Evolutionary conservation across 1,140 invertebrate species (phyloP).

Genomic region (Cherax destructor): DNA sequence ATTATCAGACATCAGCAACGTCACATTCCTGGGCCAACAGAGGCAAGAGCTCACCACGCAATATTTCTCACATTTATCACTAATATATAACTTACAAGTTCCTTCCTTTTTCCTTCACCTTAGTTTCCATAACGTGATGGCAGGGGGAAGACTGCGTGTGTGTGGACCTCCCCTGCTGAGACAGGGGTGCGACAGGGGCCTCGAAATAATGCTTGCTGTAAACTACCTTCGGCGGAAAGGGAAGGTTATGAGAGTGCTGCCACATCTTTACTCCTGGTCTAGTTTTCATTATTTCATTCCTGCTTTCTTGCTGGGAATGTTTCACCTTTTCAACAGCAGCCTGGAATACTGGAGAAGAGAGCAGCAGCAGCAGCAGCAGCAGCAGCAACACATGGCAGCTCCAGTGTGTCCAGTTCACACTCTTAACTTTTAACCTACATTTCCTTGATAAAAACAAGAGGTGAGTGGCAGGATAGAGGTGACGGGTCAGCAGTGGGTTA

Average conservation of each 20-base stretch:
- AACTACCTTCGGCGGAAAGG: slow-evolving; percentile 20
- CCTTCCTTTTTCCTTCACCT: neutral
- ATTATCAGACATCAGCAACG: slow-evolving; percentile 38
- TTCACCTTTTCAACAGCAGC: too few species aligned
- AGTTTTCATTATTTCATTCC: neutral
- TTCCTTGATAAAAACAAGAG: slow-evolving; percentile 3
- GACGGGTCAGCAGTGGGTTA: slow-evolving; percentile 10
- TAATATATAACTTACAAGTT: neutral
- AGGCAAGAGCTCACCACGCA: slow-evolving; percentile 7
- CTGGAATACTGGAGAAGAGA: too few species aligned
- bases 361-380: too few species aligned
- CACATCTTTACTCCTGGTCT: neutral
- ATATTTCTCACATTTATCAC: neutral
- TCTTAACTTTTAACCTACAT: neutral
- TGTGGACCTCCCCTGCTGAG: too few species aligned
- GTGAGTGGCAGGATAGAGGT: neutral
- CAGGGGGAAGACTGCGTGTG: neutral
- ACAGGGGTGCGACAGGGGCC: too few species aligned
- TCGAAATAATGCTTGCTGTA: neutral
- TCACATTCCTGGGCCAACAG: slow-evolving; percentile 39
- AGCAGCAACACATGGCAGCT: too few species aligned
- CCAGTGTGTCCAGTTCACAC: neutral
- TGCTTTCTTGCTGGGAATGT: neutral
- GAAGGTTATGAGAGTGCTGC: slow-evolving; percentile 41
- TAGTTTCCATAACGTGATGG: neutral